Evolutionary conservation across 2,888 invertebrate species (phyloP).

Genomic region (Athrips mouffetella): DNA sequence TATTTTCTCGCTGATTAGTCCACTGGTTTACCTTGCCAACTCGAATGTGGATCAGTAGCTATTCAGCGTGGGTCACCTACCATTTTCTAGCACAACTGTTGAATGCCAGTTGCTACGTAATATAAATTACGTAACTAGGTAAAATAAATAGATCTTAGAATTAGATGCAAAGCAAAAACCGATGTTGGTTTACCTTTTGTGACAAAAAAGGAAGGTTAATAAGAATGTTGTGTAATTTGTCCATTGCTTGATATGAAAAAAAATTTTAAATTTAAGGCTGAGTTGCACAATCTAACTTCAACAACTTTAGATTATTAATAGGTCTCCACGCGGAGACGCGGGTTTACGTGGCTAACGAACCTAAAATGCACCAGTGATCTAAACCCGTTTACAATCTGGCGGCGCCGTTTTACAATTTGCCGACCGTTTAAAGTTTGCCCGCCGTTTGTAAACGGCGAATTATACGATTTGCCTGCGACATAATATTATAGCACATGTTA

Average conservation of each 20-base stretch:
- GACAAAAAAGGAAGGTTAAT: not conserved
- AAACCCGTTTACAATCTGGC: too few species aligned
- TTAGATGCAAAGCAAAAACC: conserved; percentile 21
- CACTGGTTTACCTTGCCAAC: conserved; percentile 28
- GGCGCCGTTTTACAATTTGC: too few species aligned
- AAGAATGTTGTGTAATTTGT: not conserved
- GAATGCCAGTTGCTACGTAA: conserved; percentile 9
- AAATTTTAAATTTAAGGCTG: too few species aligned
- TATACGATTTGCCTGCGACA: too few species aligned
- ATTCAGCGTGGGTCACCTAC: conserved; percentile 37
- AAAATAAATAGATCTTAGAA: conserved; percentile 21
- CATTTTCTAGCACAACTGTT: conserved; percentile 16
- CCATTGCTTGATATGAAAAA: not conserved
- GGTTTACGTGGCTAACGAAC: too few species aligned
- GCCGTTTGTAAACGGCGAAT: too few species aligned
- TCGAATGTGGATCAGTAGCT: conserved; percentile 32
- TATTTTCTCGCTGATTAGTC: conserved; percentile 14
- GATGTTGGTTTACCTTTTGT: conserved; percentile 13
- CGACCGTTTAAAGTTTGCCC: too few species aligned
- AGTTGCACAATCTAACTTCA: too few species aligned
- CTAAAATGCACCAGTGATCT: too few species aligned
- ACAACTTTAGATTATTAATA: too few species aligned
- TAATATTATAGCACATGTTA: too few species aligned
- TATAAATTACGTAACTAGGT: conserved; percentile 12
- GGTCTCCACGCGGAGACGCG: too few species aligned